phyloP scores from a whole-genome alignment of 2,113 vertebrate genomes.

The Cervus canadensis region DNA sequence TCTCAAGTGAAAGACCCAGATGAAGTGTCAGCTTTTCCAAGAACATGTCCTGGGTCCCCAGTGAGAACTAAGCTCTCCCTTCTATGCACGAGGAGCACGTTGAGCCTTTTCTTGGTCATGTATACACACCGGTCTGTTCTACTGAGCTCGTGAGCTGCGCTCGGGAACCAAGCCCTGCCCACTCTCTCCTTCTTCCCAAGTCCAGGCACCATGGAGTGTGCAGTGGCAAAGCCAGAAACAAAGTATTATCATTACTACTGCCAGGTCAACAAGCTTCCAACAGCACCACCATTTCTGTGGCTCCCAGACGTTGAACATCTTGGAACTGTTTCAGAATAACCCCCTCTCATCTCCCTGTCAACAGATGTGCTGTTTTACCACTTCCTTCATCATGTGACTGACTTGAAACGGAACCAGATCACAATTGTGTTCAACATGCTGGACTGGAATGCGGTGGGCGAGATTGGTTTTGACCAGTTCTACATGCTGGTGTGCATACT shows the following conservation, averaged over 20 bases:
- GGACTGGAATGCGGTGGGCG: conserved; percentile 26
- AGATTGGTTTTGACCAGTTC: conserved; percentile 73
- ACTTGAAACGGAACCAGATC: conserved; percentile 45
- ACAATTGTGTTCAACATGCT: conserved; percentile 72
- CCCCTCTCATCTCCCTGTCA: not conserved
- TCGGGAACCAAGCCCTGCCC: not conserved
- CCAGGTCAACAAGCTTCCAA: not conserved
- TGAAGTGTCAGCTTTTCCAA: not conserved
- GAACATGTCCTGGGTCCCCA: not conserved
- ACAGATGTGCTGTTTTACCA: conserved; percentile 76
- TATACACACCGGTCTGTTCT: no score
- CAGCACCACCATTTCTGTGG: rapidly evolving
- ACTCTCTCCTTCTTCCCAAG: not conserved
- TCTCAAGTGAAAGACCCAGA: not conserved
- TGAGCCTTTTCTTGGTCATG: not conserved
- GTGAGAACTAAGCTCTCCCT: not conserved
- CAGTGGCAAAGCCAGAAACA: not conserved
- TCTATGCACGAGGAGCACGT: rapidly evolving
- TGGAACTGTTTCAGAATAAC: not conserved
- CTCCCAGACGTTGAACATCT: no score
- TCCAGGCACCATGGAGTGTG: rapidly evolving
- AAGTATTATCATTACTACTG: not conserved
- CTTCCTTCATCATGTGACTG: conserved; percentile 60
- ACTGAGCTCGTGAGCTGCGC: rapidly evolving
- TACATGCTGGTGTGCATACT: conserved; percentile 70